Base-by-base conservation (phyloP, 2,888 invertebrate genomes). In the Holacanthella duospinosa region DNA sequence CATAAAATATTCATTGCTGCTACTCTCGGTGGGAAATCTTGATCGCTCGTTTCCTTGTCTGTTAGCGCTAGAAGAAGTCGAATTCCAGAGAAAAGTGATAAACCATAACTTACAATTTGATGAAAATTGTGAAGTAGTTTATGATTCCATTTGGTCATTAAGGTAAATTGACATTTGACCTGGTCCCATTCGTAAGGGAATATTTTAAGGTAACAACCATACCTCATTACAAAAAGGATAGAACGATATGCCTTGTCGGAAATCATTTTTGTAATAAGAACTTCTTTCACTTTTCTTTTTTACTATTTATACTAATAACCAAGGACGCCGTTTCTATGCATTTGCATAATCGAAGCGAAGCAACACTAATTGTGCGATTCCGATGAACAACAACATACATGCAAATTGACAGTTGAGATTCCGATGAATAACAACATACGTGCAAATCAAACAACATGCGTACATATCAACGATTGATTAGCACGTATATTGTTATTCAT, bases 101-200 rank as follows among this genome's bases (percentile, higher is more conserved):
- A 21, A 24, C 2, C 3, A 25, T 9, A 48, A 16, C 21, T 21
- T 16, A 43, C 19, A 43, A 26, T 2, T 9, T 28, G 29, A 43
- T 48, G 43, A 44, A 59, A 36, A 16, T 43, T 21, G 44, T 43
- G 21, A 26, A 59, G 43, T 6, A 59, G 6, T 3, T 19, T 43
- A 4, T 44, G 44, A 9, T 21, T 16, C 43, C 25, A 43, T 12
- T 19, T 25, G 4, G 59, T 44, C 19, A 43, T 3, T 21, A 44
- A 27, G n/a, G 2, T 43, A 2, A 59, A n/a, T 2, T 21, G 43
- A 26, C 26, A 43, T n/a, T 21, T 28, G 26, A 43, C 2, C 3
- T 25, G 59, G 43, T 59, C 59, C 59, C 59, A 59, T 3, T 21
- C 9, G 44, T 59, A 59, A 3, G 59, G 59, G 44, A 12, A 43